Evolutionary conservation across 2,113 vertebrate species (phyloP).

Genomic region (Phaethon lepturus): DNA sequence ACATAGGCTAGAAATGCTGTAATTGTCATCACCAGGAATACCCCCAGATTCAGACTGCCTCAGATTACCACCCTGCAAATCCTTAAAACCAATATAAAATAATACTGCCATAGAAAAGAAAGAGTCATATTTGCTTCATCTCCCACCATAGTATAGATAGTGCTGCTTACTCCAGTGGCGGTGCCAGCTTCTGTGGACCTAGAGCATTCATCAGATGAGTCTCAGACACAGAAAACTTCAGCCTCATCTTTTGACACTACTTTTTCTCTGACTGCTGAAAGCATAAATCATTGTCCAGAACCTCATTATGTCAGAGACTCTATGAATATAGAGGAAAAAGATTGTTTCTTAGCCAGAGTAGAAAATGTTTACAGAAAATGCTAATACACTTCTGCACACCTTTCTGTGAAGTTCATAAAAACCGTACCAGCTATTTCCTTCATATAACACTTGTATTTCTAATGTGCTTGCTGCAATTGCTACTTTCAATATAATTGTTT

Average conservation of each 20-base stretch:
- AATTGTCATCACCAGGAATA: neutral
- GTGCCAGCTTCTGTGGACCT: neutral
- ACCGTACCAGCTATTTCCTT: neutral
- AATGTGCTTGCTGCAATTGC: neutral
- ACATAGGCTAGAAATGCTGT: neutral
- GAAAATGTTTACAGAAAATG: neutral
- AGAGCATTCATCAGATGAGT: neutral
- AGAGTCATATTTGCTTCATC: neutral
- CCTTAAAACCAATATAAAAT: neutral
- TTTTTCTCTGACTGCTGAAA: neutral
- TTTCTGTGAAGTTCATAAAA: neutral
- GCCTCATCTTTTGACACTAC: neutral
- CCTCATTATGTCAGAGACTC: neutral
- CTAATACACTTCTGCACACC: neutral
- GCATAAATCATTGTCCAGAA: neutral
- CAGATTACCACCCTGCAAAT: neutral
- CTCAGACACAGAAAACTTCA: neutral
- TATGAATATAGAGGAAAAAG: neutral
- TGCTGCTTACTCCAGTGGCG: neutral
- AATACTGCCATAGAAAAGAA: neutral
- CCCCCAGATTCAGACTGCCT: neutral
- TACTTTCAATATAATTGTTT: neutral
- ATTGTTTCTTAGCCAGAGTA: neutral
- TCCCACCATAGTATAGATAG: neutral
- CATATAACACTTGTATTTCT: neutral